Base-by-base conservation (phyloP, 2,888 invertebrate genomes). In the Chalcosyrphus nemorum region DNA sequence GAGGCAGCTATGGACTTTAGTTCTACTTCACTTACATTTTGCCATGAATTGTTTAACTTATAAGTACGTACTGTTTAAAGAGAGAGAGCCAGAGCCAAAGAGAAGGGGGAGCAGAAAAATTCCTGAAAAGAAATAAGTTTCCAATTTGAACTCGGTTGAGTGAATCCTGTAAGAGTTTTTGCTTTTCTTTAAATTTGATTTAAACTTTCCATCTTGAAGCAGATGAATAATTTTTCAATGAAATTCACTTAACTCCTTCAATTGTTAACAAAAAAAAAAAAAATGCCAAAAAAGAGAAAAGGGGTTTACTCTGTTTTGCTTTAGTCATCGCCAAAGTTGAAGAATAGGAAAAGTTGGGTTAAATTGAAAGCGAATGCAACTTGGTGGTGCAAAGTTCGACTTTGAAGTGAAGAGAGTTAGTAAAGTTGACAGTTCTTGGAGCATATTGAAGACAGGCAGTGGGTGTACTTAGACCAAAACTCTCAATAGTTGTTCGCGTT, bases 181-280 rank as follows among this genome's bases (percentile, higher is more conserved):
- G 45, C 27, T 61, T 75, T 75, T 56, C 61, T 75, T 75, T 57
- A 70, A 65, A 65, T 63, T 76, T 75, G 57, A 70, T 75, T 81
- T 81, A 27, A 81, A 81, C 70, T 81, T 81, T 81, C n/a, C 24
- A 19, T 38, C 2, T 19, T 27, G 71, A 76, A 76, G 63, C 50
- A 52, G 65, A 76, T 65, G 70, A 75, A 81, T 76, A 68, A 66
- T 47, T 52, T 63, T 71, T 71, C 50, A 76, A 59, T 59, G 27
- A 50, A 81, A 75, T 70, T 52, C 63, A 70, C 50, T 81, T 63
- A 41, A 47, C 54, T 74, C 17, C 4, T 47, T 61, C 72, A 41
- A 61, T 52, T 61, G 41, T 29, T 7, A 59, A 59, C 27, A n/a
- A n/a, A n/a, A n/a, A n/a, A n/a, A n/a, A n/a, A n/a, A n/a, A n/a